Conservation (phyloP, 2,888 invertebrate species). For the Pseudococcus jackbeardsleyi region DNA sequence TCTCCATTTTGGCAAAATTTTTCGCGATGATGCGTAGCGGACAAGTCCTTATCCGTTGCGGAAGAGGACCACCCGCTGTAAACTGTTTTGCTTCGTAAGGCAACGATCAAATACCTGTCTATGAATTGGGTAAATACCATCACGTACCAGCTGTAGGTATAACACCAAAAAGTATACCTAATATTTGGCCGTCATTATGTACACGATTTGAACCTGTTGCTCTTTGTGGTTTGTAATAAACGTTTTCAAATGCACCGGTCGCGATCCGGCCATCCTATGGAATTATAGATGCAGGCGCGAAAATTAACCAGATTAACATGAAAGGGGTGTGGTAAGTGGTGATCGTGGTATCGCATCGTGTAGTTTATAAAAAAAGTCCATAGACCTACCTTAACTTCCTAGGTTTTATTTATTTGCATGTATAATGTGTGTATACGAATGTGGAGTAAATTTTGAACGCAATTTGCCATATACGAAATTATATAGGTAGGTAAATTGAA, state of each 20-base stretch:
- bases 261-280: neutral
- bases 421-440: neutral
- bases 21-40: neutral
- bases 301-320: neutral
- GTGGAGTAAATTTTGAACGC: neutral
- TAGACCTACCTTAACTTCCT: neutral
- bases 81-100: conserved; percentile 1
- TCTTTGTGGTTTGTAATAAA: neutral
- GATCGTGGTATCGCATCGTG: neutral
- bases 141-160: neutral
- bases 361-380: neutral
- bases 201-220: neutral
- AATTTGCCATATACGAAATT: neutral
- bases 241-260: neutral
- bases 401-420: neutral
- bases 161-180: neutral
- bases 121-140: conserved; percentile 17
- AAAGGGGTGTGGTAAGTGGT: neutral
- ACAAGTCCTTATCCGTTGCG: neutral
- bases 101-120: neutral
- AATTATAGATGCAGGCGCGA: neutral
- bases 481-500: neutral
- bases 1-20: neutral
- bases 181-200: neutral
- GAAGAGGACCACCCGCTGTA: conserved; percentile 28